These are phyloP conservation scores for Pedionomus torquatus DNA, from an alignment of 2,113 vertebrate genomes.

Conservation along the genomic window DNA sequence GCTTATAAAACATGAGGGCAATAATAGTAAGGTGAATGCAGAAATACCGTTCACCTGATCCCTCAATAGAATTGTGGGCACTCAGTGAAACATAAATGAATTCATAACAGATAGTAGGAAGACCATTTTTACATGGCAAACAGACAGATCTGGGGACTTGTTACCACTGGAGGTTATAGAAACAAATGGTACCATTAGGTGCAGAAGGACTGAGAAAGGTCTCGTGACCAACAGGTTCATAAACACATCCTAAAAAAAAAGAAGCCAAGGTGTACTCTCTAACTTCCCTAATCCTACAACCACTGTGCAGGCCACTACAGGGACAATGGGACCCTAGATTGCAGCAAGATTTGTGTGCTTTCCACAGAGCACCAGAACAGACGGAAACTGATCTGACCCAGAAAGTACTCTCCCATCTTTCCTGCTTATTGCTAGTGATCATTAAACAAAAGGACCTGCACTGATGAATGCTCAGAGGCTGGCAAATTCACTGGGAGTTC, in stretches of 20 bases:
- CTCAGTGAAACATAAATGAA: not conserved
- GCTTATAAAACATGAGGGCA: not conserved
- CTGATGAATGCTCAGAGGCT: not conserved
- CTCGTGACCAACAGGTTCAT: not conserved
- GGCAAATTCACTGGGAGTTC: not conserved
- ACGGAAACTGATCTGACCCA: not conserved
- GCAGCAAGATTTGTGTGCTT: not conserved
- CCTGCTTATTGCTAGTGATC: not conserved
- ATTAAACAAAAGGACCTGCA: not conserved
- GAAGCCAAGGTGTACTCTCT: fast-evolving
- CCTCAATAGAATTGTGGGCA: not conserved
- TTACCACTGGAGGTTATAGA: not conserved
- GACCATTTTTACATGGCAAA: not conserved
- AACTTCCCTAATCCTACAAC: not conserved
- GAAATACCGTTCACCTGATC: not conserved
- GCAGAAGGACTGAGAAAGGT: not conserved
- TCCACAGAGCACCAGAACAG: not conserved
- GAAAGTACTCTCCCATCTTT: not conserved
- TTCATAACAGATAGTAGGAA: not conserved
- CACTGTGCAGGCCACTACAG: not conserved
- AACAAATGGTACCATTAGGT: not conserved
- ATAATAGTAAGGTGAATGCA: not conserved
- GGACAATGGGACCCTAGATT: too few species aligned
- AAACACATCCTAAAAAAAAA: not conserved
- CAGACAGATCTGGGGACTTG: not conserved